These are phyloP conservation scores for Lithobates pipiens DNA, from an alignment of 2,797 vertebrate genomes.

Conservation along the genomic window DNA sequence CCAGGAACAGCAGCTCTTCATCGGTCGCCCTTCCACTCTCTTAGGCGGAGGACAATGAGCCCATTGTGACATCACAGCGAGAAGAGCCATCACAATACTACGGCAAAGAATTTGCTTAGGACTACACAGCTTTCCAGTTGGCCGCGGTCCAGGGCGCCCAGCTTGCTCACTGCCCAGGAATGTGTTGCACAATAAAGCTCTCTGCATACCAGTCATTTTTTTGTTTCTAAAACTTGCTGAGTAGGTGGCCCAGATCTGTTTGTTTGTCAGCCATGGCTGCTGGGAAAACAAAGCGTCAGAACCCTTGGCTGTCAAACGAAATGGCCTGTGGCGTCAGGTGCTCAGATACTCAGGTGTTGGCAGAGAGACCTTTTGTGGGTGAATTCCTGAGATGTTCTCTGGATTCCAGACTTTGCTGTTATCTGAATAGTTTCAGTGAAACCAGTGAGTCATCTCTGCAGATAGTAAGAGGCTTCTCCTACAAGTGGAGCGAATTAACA, in stretches of 20 bases:
- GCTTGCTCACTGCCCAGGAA: conserved; percentile 27
- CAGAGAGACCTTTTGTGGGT: no score
- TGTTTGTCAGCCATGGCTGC: not conserved
- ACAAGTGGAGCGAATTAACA: no score
- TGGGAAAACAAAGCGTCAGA: no score
- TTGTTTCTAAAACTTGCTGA: conserved; percentile 1
- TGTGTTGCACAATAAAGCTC: conserved; percentile 23
- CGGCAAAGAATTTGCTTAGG: not conserved
- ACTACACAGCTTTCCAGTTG: not conserved
- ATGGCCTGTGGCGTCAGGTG: no score
- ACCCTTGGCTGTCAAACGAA: no score
- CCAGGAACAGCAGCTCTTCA: no score
- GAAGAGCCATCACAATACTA: not conserved
- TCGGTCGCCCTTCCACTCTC: not conserved
- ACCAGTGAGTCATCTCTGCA: no score
- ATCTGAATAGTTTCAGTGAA: no score
- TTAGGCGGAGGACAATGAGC: not conserved
- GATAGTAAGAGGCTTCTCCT: no score
- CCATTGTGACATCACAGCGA: not conserved
- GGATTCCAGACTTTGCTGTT: not conserved
- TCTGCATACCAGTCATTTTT: conserved; percentile 37
- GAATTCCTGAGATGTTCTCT: no score
- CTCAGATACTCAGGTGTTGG: no score
- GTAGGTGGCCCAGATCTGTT: conserved; percentile 31
- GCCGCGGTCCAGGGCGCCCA: not conserved